phyloP scores from a whole-genome alignment of 2,888 invertebrate species.

The Hofmannophila pseudospretella region DNA sequence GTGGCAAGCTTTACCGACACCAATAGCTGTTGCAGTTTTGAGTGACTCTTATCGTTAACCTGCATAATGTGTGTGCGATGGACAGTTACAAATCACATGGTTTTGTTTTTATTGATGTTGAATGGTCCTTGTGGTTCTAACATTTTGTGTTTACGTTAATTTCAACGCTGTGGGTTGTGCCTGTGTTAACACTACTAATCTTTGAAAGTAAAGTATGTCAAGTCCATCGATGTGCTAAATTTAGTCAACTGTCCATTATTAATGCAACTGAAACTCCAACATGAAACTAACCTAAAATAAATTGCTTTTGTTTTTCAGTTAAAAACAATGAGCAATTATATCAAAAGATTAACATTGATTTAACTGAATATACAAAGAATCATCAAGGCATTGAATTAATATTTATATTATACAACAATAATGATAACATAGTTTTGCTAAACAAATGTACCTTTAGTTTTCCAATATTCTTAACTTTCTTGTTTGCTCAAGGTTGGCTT shows the following conservation, averaged over 20 bases:
- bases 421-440: slow-evolving; percentile 6
- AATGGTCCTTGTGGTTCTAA: slow-evolving; percentile 78
- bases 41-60: slow-evolving; percentile 67
- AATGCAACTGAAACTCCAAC: slow-evolving; percentile 3
- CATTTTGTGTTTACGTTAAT: slow-evolving; percentile 31
- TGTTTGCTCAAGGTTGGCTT: slow-evolving; percentile 1
- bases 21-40: slow-evolving; percentile 62
- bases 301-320: slow-evolving; percentile 1
- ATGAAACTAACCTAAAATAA: slow-evolving; percentile 12
- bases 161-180: slow-evolving; percentile 14
- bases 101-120: slow-evolving; percentile 63
- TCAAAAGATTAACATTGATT: background rate
- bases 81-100: slow-evolving; percentile 50
- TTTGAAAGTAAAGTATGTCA: slow-evolving; percentile 14
- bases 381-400: background rate
- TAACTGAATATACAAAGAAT: background rate
- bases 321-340: background rate
- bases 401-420: background rate
- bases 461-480: slow-evolving; percentile 2
- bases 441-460: slow-evolving; percentile 7
- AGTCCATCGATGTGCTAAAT: slow-evolving; percentile 12
- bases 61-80: slow-evolving; percentile 74
- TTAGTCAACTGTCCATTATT: slow-evolving; percentile 16
- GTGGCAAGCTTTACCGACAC: slow-evolving; percentile 63
- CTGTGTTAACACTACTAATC: slow-evolving; percentile 36